Evolutionary conservation across 2,888 invertebrate species (phyloP).

Genomic region (Eurois occulta): DNA sequence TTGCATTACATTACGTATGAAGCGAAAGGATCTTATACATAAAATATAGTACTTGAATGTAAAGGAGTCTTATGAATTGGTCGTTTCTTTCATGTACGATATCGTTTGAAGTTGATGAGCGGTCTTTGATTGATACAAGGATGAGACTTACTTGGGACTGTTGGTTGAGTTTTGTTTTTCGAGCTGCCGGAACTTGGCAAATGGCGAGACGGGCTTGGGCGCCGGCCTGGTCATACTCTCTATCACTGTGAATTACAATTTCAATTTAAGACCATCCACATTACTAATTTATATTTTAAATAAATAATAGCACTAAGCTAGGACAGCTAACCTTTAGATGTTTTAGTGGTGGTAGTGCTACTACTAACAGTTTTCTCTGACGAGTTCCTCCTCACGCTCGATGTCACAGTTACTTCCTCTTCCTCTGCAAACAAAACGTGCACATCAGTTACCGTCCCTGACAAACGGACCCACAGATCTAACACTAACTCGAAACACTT

Average conservation of each 20-base stretch:
- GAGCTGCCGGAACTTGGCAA: conserved; percentile 97
- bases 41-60: conserved; percentile 69
- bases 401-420: conserved; percentile 87
- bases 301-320: background rate
- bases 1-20: conserved; percentile 78
- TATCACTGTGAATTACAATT: conserved; percentile 84
- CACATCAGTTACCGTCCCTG: conserved; percentile 27
- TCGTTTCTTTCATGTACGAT: conserved; percentile 28
- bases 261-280: too few relatives aligned
- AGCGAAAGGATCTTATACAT: conserved; percentile 78
- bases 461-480: conserved; percentile 41
- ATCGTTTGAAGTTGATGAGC: conserved; percentile 42
- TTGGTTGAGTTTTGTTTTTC: conserved; percentile 96
- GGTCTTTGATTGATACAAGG: background rate
- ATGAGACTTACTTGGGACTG: conserved; percentile 93
- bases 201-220: conserved; percentile 94
- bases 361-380: conserved; percentile 91
- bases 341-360: conserved; percentile 90
- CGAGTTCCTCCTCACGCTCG: conserved; percentile 88
- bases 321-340: conserved; percentile 88
- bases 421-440: conserved; percentile 81
- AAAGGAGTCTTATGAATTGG: conserved; percentile 47
- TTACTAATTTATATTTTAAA: background rate
- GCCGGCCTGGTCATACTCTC: conserved; percentile 88
- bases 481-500: conserved; percentile 78